Base-by-base conservation (phyloP, 2,797 vertebrate genomes). In the Eleutherodactylus coqui region DNA sequence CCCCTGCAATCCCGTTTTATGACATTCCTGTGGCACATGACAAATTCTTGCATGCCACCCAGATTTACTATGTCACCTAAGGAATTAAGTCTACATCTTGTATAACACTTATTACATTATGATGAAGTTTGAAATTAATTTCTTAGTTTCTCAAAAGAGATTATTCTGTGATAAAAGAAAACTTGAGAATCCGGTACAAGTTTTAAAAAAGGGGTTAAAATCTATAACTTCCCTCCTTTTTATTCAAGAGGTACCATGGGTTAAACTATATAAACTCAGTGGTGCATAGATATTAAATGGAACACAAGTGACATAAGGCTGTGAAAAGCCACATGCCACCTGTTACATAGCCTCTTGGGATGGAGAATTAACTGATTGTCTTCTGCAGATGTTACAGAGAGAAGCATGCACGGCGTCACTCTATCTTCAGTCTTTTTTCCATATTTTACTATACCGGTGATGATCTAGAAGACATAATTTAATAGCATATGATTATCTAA, bases 261-360 rank as follows among this genome's bases (percentile, higher is more conserved):
- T 78, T 86, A 78, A 79, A 73, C 77, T 27, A 11, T 38, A 49
- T 47, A 47, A 69, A 67, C n/a, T 82, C 64, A 45, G 34, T 62
- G 75, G 78, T 70, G 86, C 51, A 21, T 55, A 32, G 9, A 72
- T 79, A n/a, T 29, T 41, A 73, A 73, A 80, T 79, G 41, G 51
- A 16, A 53, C 32, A 82, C 60, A 67, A 82, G 73, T 47, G 79
- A 83, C 73, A 58, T 51, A 75, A 77, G 67, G 36, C 79, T 55
- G 45, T 83, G 47, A 82, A 78, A 77, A 83, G 75, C 81, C 86
- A 87, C 86, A 83, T 87, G 86, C 80, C 86, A 87, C 86, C 86
- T 87, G 86, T 87, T 87, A 72, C 86, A 72, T 16, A 29, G 38
- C 81, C 81, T 72, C 80, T 55, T 62, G 86, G 86, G 86, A 83